Evolutionary conservation across 23 tunicate genomes (phyloP).

Genomic region (Halocynthia aurantium): DNA sequence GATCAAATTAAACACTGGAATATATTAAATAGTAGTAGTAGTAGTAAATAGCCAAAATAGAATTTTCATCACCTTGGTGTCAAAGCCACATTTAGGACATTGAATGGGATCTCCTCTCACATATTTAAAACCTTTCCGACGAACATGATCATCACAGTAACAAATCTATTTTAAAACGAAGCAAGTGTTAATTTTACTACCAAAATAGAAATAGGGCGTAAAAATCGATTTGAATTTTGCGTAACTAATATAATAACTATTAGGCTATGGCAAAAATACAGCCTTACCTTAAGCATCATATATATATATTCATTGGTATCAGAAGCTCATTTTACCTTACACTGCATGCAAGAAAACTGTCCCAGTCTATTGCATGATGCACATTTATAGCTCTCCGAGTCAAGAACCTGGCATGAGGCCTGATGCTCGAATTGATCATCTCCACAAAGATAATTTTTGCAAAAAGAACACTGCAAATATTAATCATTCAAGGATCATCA

Average conservation of each 20-base stretch:
- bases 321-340: slow-evolving; percentile 28
- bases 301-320: no score
- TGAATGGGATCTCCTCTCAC: slow-evolving; percentile 73
- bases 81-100: slow-evolving; percentile 90
- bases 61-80: slow-evolving; percentile 15
- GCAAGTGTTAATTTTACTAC: neutral
- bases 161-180: slow-evolving; percentile 28
- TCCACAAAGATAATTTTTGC: slow-evolving; percentile 68
- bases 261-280: no score
- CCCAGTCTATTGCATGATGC: slow-evolving; percentile 78
- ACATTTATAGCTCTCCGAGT: slow-evolving; percentile 82
- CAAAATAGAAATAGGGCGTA: neutral
- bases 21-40: no score
- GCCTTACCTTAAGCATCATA: no score
- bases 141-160: slow-evolving; percentile 91
- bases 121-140: slow-evolving; percentile 82
- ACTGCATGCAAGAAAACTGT: slow-evolving; percentile 87
- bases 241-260: neutral
- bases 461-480: slow-evolving; percentile 64
- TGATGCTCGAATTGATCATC: slow-evolving; percentile 99
- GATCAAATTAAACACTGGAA: no score
- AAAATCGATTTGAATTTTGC: neutral
- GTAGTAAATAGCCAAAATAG: no score
- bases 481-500: neutral
- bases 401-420: slow-evolving; percentile 84